Evolutionary conservation across 2,113 vertebrate species (phyloP), one percentile per base, ranked within the genome.

Genomic region (Madoqua kirkii): DNA sequence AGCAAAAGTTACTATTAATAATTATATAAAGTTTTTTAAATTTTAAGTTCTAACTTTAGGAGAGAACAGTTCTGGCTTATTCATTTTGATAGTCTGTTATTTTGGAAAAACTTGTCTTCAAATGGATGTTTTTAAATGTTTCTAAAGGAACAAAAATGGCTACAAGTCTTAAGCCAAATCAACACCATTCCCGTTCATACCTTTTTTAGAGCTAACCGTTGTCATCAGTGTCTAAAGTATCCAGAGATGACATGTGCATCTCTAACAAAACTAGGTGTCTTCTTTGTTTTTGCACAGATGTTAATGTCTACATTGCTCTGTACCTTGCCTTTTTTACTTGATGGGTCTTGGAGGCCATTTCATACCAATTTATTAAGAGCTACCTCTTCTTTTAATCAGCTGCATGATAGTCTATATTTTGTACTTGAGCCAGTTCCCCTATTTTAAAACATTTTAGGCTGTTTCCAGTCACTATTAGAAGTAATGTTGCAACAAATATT

Each of bases 71-170:
- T 84, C 87, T 36, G 59, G 7, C 48, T 89, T 48, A 7, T 9
- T 96, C 62, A 57, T 89, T 94, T 95, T 91, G 45, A 25, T 31
- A 95, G 12, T 90, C 93, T 74, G 21, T 71, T 83, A 36, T 76
- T 95, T 87, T 55, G 40, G 40, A 71, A 62, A 52, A 25, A 52
- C 52, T 93, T 93, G 17, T 16, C 85, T 91, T 86, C 45, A 6
- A 60, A 14, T 67, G 36, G 43, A 67, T 87, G 60, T 36, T 25
- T 71, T 92, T 6, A 43, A 40, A 74, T 48, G 33, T 85, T 92
- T 55, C 82, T 59, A 12, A 54, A 95, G 48, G 79, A 59, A 31
- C 19, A 85, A 81, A 88, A 57, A 11, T 52, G 15, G 4, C 54
- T 93, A 55, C 14, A 96, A 31, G 84, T 89, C n/a, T 31, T 8